phyloP scores from a whole-genome alignment of 2,113 vertebrate genomes.

The Conger conger region DNA sequence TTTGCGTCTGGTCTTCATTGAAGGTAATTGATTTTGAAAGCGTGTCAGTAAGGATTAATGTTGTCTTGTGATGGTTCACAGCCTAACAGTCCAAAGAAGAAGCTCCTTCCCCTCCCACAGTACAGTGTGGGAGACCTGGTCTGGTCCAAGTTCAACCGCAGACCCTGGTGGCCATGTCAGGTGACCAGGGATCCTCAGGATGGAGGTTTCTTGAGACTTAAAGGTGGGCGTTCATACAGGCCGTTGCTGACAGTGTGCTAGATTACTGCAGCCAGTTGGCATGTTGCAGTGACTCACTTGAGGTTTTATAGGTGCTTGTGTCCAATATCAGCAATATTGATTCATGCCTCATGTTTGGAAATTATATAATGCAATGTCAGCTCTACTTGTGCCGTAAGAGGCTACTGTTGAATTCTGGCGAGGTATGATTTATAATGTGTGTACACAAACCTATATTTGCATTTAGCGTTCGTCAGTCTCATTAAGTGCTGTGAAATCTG shows the following conservation, averaged over 20 bases:
- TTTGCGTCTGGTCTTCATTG: background rate
- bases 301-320: background rate
- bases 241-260: background rate
- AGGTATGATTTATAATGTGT: no score
- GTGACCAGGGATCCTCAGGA: constrained; percentile 79
- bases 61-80: constrained; percentile 59
- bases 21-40: background rate
- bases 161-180: constrained; percentile 96
- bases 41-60: background rate
- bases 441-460: no score
- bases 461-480: background rate
- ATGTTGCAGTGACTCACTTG: background rate
- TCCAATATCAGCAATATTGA: constrained; percentile 3
- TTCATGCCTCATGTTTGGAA: background rate
- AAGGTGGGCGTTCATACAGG: constrained; percentile 75
- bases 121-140: constrained; percentile 90
- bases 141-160: constrained; percentile 94
- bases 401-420: background rate
- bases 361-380: background rate
- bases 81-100: constrained; percentile 77
- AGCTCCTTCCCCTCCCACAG: constrained; percentile 75
- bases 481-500: background rate
- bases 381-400: background rate
- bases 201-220: constrained; percentile 85
- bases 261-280: background rate